phyloP scores from a whole-genome alignment of 92 coral and sea anemone species.

The Desmophyllum pertusum region DNA sequence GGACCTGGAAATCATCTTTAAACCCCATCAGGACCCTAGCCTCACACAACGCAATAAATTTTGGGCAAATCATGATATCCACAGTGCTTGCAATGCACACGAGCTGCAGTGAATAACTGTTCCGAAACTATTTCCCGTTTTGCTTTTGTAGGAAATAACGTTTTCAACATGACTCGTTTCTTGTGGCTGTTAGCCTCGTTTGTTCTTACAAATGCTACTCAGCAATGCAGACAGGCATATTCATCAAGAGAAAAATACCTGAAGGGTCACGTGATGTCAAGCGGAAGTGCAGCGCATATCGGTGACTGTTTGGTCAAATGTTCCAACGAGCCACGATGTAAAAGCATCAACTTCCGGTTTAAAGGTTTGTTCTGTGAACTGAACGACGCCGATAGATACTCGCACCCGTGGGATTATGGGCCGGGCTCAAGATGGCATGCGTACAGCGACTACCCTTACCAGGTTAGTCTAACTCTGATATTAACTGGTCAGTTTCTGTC shows the following conservation, averaged over 20 bases:
- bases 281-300: background rate
- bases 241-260: background rate
- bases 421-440: background rate
- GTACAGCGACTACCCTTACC: background rate
- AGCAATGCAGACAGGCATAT: background rate
- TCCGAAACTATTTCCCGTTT: too few relatives aligned
- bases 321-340: background rate
- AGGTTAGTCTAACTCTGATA: too few relatives aligned
- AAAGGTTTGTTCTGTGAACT: background rate
- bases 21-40: too few relatives aligned
- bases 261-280: background rate
- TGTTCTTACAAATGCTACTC: background rate
- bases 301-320: background rate
- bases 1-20: too few relatives aligned
- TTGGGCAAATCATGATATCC: too few relatives aligned
- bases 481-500: too few relatives aligned
- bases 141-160: too few relatives aligned
- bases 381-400: background rate
- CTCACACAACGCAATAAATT: too few relatives aligned
- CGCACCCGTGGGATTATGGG: background rate
- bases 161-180: too few relatives aligned
- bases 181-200: too few relatives aligned
- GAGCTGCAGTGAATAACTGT: too few relatives aligned
- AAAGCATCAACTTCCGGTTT: conserved; percentile 11
- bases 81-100: too few relatives aligned